A percentile compares a stretch with the other conserved stretches of the same genome.
phyloP scores from a whole-genome alignment of 92 coral and sea anemone species.

The Siderastrea siderea region DNA sequence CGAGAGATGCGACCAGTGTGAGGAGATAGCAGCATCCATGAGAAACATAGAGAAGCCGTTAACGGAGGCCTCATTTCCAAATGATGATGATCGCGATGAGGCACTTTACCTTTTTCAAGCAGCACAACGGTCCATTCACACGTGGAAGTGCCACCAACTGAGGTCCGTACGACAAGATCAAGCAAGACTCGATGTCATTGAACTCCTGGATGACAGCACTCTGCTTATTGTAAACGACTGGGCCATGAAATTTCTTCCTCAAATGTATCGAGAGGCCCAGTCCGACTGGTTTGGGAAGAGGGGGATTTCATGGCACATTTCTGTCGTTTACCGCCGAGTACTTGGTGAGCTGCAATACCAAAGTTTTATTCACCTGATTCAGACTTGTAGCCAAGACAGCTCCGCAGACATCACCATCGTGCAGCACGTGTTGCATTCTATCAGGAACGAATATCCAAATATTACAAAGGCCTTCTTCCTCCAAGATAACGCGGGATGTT shows the following conservation, averaged over 20 bases:
- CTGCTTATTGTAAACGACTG: slow-evolving; percentile 54
- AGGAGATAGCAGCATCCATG: neutral
- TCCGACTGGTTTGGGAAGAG: slow-evolving; percentile 62
- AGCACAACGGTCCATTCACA: too few relatives aligned
- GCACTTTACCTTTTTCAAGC: too few relatives aligned
- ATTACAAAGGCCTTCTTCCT: slow-evolving; percentile 30
- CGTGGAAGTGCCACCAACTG: too few relatives aligned
- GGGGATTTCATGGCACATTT: slow-evolving; percentile 58
- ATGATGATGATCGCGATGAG: slow-evolving; percentile 9
- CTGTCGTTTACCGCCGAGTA: slow-evolving; percentile 42
- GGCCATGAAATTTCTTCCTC: slow-evolving; percentile 67
- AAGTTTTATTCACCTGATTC: neutral
- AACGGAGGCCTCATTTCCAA: neutral
- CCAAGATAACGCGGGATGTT: slow-evolving; percentile 65
- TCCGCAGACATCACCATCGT: slow-evolving; percentile 26
- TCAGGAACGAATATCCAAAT: slow-evolving; percentile 30
- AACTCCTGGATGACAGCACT: slow-evolving; percentile 7
- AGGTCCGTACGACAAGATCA: too few relatives aligned
- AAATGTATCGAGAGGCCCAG: slow-evolving; percentile 52
- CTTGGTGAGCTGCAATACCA: slow-evolving; percentile 44
- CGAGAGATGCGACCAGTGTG: slow-evolving; percentile 8
- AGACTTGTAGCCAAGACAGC: slow-evolving; percentile 21
- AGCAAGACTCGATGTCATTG: too few relatives aligned
- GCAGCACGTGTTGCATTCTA: slow-evolving; percentile 39
- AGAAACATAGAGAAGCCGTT: neutral